phyloP scores from a whole-genome alignment of 2,113 vertebrate species.

The Pseudorectes ferrugineus region DNA sequence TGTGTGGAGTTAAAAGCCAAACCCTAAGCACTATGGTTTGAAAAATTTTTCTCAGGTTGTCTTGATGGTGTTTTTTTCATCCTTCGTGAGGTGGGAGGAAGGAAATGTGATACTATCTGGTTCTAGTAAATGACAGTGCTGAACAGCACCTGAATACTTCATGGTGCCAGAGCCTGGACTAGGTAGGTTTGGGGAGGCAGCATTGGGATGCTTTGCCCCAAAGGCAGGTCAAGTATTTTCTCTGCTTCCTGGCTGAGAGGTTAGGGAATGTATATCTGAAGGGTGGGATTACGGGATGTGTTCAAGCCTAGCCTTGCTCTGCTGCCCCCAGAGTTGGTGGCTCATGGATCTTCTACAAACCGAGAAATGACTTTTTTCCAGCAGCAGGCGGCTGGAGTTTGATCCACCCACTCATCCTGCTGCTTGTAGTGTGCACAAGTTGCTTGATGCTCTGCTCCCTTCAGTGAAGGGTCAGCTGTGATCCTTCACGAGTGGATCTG shows the following conservation, averaged over 20 bases:
- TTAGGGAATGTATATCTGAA: neutral
- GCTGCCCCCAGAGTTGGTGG: neutral
- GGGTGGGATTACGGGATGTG: neutral
- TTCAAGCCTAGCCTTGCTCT: neutral
- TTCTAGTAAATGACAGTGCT: neutral
- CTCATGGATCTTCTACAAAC: neutral
- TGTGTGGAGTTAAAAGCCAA: neutral
- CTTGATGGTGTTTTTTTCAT: neutral
- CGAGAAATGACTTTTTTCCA: neutral
- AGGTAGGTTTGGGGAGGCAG: neutral
- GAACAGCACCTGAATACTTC: neutral
- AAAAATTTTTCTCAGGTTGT: neutral
- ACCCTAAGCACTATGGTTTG: neutral
- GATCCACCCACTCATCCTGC: neutral
- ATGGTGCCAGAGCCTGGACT: neutral
- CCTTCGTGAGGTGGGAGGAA: neutral
- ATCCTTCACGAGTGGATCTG: neutral
- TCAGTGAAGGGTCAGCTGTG: neutral
- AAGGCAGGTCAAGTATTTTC: neutral
- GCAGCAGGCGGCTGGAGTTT: neutral
- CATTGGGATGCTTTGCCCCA: neutral
- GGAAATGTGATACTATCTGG: neutral
- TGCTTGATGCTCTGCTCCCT: neutral
- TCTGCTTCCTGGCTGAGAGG: neutral
- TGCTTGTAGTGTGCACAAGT: fast-evolving